Base-by-base conservation (phyloP, 2,797 vertebrate species). In the Galago senegalensis region DNA sequence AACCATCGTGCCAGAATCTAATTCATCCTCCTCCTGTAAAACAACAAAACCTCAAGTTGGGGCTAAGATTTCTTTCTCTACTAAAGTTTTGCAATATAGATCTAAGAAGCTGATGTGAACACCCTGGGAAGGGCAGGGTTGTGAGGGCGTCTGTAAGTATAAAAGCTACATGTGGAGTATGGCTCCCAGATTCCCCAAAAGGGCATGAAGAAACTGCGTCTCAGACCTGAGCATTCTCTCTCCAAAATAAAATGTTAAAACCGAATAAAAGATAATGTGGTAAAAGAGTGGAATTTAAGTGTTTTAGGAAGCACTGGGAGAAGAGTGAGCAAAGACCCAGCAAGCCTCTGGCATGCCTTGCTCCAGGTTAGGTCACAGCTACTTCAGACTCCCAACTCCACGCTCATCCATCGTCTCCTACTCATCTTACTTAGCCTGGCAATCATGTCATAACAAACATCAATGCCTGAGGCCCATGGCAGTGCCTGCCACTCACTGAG, bases 1-100 rank as follows among this genome's bases (percentile, higher is more conserved):
- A 67, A 99, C 99, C 99, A 99, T 99, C 0, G 99, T 99, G 17
- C 99, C 99, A 11, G 99, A 99, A 98, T 99, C 99, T 0, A 99
- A 97, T 93, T 99, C 99, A 14, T 99, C 99, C n/a, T 99, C 99
- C 0, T 99, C 99, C 99, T 99, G 97, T 1, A 80, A 77, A 93
- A 85, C 37, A 75, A 92, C 4, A 90, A 67, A 86, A 58, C 63
- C 27, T 60, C 37, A 95, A 67, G 49, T 27, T 63, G 16, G 58
- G 49, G 46, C 29, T 40, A 77, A 89, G 76, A 46, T 12, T 7
- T 40, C 27, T 75, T 49, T 34, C 60, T 70, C 53, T 53, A 31
- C 23, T 1, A 43, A 14, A 91, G 34, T 65, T 58, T 85, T 89
- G 27, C 12, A 88, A 81, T 23, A 61, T 3, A 70, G 70, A 90